Conservation (phyloP, 37 sponge, comb jelly and placozoan genomes). For the Theonella swinhoei region DNA sequence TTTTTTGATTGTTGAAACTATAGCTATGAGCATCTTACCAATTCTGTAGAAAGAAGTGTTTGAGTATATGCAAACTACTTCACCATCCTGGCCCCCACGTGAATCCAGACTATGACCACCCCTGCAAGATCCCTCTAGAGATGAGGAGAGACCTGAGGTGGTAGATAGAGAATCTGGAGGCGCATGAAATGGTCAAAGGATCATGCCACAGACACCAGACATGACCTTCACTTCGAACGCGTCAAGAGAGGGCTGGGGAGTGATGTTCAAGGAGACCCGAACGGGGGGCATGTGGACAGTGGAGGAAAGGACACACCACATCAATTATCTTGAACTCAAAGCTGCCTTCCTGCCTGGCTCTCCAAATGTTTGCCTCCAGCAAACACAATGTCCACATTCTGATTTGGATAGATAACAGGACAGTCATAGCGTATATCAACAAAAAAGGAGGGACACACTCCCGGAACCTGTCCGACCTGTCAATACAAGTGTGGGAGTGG, state of each 20-base stretch:
- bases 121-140: not conserved
- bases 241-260: constrained; percentile 39
- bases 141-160: constrained; percentile 1
- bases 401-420: constrained; percentile 25
- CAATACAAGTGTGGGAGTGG: constrained; percentile 41
- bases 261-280: not conserved
- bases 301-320: constrained; percentile 34
- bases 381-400: constrained; percentile 8
- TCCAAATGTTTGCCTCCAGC: constrained; percentile 4
- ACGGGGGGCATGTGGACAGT: constrained; percentile 48
- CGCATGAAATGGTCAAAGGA: not conserved
- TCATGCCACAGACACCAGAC: not conserved
- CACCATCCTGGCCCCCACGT: too few species aligned
- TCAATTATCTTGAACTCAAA: constrained; percentile 54
- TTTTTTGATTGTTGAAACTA: too few species aligned
- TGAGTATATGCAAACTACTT: too few species aligned
- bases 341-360: constrained; percentile 42
- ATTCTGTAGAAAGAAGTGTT: too few species aligned
- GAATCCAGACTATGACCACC: not conserved
- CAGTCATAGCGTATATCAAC: constrained; percentile 40
- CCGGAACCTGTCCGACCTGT: constrained; percentile 1
- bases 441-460: constrained; percentile 27
- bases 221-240: constrained; percentile 20
- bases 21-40: too few species aligned
- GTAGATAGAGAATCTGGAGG: not conserved